Evolutionary conservation across 2,113 vertebrate genomes (phyloP), one percentile per base, ranked within the genome.

Genomic region (Bagarius yarrelli): DNA sequence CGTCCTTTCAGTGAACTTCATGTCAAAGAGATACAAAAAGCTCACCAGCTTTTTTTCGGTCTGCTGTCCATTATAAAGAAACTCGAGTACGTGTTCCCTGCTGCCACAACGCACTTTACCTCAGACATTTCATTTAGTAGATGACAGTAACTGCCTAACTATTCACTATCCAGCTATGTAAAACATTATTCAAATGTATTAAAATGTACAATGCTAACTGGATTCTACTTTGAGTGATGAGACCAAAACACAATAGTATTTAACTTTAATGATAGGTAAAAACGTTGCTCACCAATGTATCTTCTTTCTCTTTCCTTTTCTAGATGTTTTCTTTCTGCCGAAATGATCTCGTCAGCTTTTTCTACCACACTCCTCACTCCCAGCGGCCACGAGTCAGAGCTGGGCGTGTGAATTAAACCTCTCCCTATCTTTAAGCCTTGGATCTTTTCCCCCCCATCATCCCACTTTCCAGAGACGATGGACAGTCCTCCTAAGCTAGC

Each of bases 401-500:
- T 73, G 78, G 69, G 78, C 52, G 18, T 47, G 61, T 86, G 53
- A 86, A 85, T 80, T 89, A 81, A 78, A 60, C 23, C 50, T 16
- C 2, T 23, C 3, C 15, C 23, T 21, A 36, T 73, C 27, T 55
- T 57, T 15, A 55, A 44, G 18, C 30, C 23, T 55, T 18, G 59
- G n/a, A 36, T 14, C 44, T 60, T 4, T 1, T 23, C 23, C 27
- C 21, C n/a, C 5, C 21, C 2, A 16, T 30, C 19, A 30, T 52
- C 40, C 61, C 19, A 8, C 16, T 55, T n/a, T 55, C 34, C 61
- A 18, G 18, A 83, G 74, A 87, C n/a, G 77, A 98, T 99, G 98
- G 95, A 96, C 95, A 95, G 95, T 93, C 91, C 95, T 60, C 95
- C 94, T 16, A 97, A 97, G 88, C 93, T 98, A 87, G 91, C 95